Base-by-base conservation (phyloP, 35 echinoderm and acorn worm genomes). In the Anneissia japonica region DNA sequence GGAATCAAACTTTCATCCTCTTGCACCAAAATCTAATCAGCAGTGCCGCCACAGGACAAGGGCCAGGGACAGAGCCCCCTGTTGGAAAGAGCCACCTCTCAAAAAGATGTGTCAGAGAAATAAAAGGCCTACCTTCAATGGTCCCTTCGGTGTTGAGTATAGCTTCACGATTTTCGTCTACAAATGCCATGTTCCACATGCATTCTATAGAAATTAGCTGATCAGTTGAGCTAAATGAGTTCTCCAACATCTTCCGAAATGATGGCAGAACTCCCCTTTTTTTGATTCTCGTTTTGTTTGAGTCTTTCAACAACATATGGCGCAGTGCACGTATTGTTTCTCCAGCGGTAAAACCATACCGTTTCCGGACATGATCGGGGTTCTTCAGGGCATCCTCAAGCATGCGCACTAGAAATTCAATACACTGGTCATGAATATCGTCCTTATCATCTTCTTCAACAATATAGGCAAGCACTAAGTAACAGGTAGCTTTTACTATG, bases 391-490 rank as follows among this genome's bases (percentile, higher is more conserved):
- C 90, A 56, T 93, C 92, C 40, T 90, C 75, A 4, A 99, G 80
- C 82, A 93, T 82, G 19, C 89, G 87, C 12, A 99, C 86, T n/a
- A 99, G 81, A 81, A 93, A 93, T 26, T 86, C 84, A 34, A 98
- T 78, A 33, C 84, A 85, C 21, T 75, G 82, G 29, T 86, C 81
- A 39, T 56, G 83, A 17, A 86, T 83, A 26, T 82, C 76, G 34
- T 94, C 72, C 79, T 87, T 80, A 36, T 91, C 80, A 30, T 83
- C 85, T 76, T 98, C 92, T 33, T 93, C 39, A 37, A 92, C 73
- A 79, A 98, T 91, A 37, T 91, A 98, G 0, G 95, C 40, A 11
- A 98, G 74, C 26, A 87, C 77, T 13, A 98, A 56, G 17, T 91
- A 82, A 77, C 84, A 37, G 30, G 91, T 88, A 21, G 85, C 85